Evolutionary conservation across 2,113 vertebrate species (phyloP).

Genomic region (Numida meleagris): DNA sequence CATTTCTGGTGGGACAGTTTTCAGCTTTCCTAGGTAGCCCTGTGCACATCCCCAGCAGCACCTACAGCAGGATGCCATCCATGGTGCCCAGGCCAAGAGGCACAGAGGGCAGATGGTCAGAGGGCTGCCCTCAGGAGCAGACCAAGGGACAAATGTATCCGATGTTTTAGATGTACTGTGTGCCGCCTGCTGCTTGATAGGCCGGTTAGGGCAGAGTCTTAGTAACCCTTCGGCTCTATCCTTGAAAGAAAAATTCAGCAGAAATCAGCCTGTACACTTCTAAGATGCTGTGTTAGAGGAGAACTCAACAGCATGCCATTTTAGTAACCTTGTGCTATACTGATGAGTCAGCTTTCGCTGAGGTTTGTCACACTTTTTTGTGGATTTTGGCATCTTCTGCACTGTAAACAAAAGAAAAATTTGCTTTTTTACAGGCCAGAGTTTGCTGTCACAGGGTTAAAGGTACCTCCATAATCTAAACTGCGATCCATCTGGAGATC

Average conservation of each 20-base stretch:
- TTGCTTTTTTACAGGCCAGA: background rate
- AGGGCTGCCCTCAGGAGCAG: background rate
- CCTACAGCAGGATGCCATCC: background rate
- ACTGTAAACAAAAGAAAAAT: background rate
- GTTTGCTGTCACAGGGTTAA: constrained; percentile 7
- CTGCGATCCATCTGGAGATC: constrained; percentile 16
- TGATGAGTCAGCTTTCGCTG: background rate
- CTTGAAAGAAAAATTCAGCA: background rate
- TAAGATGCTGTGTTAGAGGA: background rate
- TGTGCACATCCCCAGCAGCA: background rate
- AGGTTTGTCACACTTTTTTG: background rate
- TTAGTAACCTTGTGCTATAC: background rate
- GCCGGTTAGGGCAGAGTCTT: background rate
- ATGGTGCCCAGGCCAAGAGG: background rate
- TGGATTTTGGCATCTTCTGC: constrained; percentile 33
- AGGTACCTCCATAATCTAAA: constrained; percentile 42
- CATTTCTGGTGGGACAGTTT: background rate
- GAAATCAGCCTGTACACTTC: background rate
- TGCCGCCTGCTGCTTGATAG: background rate
- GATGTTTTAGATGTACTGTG: background rate
- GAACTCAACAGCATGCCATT: background rate
- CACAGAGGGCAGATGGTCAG: background rate
- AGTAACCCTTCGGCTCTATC: background rate
- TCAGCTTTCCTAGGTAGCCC: background rate
- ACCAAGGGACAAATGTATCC: background rate